Evolutionary conservation across 2,888 invertebrate species (phyloP), one percentile per base, ranked within the genome.

Genomic region (Spilarctia lutea): DNA sequence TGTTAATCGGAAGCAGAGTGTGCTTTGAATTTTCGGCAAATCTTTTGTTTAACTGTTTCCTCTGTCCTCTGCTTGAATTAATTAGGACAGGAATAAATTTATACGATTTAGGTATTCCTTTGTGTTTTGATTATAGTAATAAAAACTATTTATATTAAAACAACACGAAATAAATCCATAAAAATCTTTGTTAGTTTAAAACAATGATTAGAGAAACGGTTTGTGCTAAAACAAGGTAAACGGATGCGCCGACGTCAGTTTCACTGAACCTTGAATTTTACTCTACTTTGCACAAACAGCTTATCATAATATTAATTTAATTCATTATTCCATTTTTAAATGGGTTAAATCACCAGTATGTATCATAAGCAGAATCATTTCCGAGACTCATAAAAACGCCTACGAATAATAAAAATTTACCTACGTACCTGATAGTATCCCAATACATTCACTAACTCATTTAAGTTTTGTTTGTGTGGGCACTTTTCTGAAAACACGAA

Each of bases 1-100:
- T 85, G 84, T 88, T 85, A 82, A 94, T 95, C 94, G 95, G 95
- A 95, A 95, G 92, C 92, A 30, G 90, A 82, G 89, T 94, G 92
- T 93, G 93, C 89, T 94, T 92, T 91, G 92, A 94, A 94, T 95
- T 91, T 93, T 92, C 90, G 90, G 90, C 88, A 86, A 88, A 90
- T 84, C 91, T 90, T 90, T 83, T 91, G 91, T 91, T 73, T 78
- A 86, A 84, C 80, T 81, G 82, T 88, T 93, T 93, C 93, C 93
- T 91, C 84, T 84, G 88, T 87, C 83, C 77, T 86, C 86, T 83
- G 86, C 86, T 84, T 90, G 91, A 89, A 90, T 91, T 35, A 88
- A 88, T 89, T 88, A 81, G 81, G 80, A 83, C 80, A 83, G 78
- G 75, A 77, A 84, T 83, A 74, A 78, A 74, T 81, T 71, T 79